These are phyloP conservation scores for Drymonia ruficornis DNA, from an alignment of 2,888 invertebrate genomes.

Conservation along the genomic window DNA sequence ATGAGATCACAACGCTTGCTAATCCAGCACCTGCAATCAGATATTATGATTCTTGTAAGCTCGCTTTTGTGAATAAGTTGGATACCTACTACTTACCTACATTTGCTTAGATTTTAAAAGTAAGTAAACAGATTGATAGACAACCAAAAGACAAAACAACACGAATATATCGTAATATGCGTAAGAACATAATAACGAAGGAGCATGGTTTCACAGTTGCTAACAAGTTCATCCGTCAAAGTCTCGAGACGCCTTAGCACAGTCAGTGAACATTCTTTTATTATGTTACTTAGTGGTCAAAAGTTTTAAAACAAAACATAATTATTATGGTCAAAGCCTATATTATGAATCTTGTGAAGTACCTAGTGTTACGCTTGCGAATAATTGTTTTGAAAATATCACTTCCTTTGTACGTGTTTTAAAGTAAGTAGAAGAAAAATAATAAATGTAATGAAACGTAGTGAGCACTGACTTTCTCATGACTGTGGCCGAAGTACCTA, in stretches of 20 bases:
- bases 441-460: neutral
- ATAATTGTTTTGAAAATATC: neutral
- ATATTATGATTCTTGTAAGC: neutral
- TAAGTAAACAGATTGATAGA: too few species aligned
- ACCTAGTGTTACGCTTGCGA: neutral
- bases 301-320: neutral
- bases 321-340: neutral
- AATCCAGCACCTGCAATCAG: slow-evolving; percentile 93
- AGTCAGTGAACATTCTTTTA: too few species aligned
- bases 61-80: neutral
- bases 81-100: too few species aligned
- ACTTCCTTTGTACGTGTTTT: neutral
- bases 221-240: too few species aligned
- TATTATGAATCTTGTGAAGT: too few species aligned
- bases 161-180: too few species aligned
- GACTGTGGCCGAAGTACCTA: neutral
- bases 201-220: too few species aligned
- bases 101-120: too few species aligned
- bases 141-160: too few species aligned
- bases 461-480: neutral
- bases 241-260: too few species aligned
- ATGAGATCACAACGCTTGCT: slow-evolving; percentile 97
- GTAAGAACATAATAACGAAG: too few species aligned
- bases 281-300: neutral
- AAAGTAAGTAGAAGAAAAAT: neutral